Percentiles rank a stretch among this genome's conserved stretches.
phyloP scores from a whole-genome alignment of 2,797 vertebrate genomes.

The Crax fasciolata region DNA sequence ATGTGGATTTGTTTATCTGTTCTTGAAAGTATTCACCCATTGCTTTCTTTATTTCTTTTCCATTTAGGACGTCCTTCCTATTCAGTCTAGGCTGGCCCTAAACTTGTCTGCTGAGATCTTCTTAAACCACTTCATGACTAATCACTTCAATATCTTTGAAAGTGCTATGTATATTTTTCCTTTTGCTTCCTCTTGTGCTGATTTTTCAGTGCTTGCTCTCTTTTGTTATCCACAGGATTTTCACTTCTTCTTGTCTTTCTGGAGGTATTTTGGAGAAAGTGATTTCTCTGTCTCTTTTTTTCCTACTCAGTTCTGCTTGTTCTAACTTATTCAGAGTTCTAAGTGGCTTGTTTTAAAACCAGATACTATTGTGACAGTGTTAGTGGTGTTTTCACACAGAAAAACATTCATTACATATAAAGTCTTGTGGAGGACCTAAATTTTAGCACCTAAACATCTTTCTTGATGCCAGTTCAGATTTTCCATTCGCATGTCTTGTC shows the following conservation, averaged over 20 bases:
- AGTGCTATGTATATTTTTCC: background rate
- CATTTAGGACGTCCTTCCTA: background rate
- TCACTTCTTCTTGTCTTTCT: background rate
- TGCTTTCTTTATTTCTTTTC: background rate
- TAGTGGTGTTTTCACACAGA: background rate
- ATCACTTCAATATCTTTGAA: background rate
- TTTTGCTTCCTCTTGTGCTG: background rate
- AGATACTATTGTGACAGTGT: background rate
- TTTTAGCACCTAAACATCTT: background rate
- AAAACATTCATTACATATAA: background rate
- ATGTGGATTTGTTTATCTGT: background rate
- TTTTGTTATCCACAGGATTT: background rate
- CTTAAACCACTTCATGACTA: background rate
- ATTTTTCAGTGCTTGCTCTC: background rate
- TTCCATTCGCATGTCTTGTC: background rate
- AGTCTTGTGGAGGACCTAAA: background rate
- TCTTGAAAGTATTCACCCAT: background rate
- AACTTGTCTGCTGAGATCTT: background rate
- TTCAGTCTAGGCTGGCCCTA: background rate
- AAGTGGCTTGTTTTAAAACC: background rate
- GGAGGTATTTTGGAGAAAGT: background rate
- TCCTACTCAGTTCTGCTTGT: background rate
- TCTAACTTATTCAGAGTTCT: background rate
- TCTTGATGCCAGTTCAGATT: background rate
- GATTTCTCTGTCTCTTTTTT: background rate